Evolutionary conservation across 2,113 vertebrate genomes (phyloP).

Genomic region (Thamnophis sirtalis): DNA sequence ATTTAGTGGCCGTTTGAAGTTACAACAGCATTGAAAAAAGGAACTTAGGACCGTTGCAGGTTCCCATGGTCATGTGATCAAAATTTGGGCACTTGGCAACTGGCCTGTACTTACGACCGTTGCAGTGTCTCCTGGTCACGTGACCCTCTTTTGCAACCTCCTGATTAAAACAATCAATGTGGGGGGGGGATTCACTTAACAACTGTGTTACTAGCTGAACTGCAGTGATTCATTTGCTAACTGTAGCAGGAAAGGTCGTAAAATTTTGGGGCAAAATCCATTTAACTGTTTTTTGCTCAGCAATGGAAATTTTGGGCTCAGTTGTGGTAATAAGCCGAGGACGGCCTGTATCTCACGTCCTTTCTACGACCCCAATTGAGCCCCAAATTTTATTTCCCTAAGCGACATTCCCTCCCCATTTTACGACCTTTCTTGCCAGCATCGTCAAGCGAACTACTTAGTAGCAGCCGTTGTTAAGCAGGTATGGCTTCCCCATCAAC

Average conservation of each 20-base stretch:
- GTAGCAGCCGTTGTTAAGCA: not conserved
- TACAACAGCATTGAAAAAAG: not conserved
- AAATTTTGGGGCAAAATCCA: not conserved
- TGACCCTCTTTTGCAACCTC: not conserved
- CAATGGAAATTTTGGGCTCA: not conserved
- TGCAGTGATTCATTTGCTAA: no score
- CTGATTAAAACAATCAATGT: not conserved
- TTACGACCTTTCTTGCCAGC: not conserved
- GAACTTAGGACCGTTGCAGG: not conserved
- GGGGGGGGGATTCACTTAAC: not conserved
- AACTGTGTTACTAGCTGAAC: not conserved
- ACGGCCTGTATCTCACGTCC: not conserved
- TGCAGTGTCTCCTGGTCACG: not conserved
- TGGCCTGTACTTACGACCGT: not conserved
- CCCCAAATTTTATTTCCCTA: not conserved
- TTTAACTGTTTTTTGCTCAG: not conserved
- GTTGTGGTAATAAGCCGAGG: not conserved
- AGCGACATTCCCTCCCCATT: not conserved
- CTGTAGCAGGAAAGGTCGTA: not conserved
- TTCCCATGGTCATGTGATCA: not conserved
- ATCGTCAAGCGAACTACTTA: rapidly evolving
- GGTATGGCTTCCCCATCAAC: not conserved
- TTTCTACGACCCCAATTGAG: not conserved
- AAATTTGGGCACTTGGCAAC: not conserved
- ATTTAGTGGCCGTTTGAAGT: not conserved